Evolutionary conservation across 2,797 vertebrate species (phyloP).

Genomic region (Sebastiscus albofasciatus): DNA sequence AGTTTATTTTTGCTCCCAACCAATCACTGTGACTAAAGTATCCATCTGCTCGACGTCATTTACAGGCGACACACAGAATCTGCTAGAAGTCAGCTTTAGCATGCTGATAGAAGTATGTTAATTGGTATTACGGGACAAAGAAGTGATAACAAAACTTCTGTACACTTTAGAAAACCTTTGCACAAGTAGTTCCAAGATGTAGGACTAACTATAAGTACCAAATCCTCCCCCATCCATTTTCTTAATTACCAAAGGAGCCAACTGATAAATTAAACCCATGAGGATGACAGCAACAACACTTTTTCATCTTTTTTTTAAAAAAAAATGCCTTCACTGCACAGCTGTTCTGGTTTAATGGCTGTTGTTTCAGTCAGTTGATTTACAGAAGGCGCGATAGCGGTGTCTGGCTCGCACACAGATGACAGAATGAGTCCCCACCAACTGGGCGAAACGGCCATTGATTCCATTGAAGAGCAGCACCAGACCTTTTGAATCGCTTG

Average conservation of each 20-base stretch:
- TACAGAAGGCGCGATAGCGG: conserved; percentile 37
- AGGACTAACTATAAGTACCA: not conserved
- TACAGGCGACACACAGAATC: not conserved
- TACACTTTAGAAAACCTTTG: conserved; percentile 3
- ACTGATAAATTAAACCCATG: conserved; percentile 46
- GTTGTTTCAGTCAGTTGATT: conserved; percentile 54
- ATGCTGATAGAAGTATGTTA: not conserved
- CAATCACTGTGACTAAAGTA: not conserved
- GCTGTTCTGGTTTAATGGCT: conserved; percentile 53
- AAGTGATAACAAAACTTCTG: not conserved
- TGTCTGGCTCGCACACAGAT: conserved; percentile 39
- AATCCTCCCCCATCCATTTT: conserved; percentile 19
- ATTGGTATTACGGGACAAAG: not conserved
- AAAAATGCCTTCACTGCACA: conserved; percentile 34
- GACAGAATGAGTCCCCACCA: conserved; percentile 38
- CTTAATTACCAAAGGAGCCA: conserved; percentile 14
- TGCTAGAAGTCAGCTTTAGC: not conserved
- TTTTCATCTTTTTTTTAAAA: conserved; percentile 10
- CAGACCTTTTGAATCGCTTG: conserved; percentile 39
- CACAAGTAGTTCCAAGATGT: conserved; percentile 5
- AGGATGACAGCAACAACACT: conserved; percentile 27
- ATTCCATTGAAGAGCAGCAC: conserved; percentile 34
- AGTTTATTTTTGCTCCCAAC: not conserved
- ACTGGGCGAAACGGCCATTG: conserved; percentile 30
- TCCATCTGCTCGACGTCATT: not conserved